Evolutionary conservation across 2,113 vertebrate species (phyloP).

Genomic region (Arothron firmamentum): DNA sequence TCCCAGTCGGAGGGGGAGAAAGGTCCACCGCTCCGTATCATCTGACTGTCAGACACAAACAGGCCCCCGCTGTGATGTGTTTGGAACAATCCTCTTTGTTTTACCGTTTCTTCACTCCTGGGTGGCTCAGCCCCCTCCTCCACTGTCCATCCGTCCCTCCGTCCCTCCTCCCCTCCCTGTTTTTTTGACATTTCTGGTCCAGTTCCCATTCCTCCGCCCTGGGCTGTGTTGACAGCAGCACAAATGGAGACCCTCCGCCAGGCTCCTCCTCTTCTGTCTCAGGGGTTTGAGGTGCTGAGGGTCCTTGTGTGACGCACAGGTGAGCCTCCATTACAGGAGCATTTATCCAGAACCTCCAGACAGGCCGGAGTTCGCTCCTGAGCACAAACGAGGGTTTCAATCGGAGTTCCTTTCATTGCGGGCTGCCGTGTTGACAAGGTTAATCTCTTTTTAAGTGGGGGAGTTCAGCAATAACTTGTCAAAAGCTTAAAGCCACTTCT

Average conservation of each 20-base stretch:
- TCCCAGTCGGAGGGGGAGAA: slow-evolving; percentile 10
- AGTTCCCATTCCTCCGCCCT: slow-evolving; percentile 54
- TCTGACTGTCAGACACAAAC: slow-evolving; percentile 45
- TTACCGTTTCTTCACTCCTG: slow-evolving; percentile 21
- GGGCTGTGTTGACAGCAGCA: slow-evolving; percentile 60
- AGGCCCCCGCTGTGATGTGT: slow-evolving; percentile 20
- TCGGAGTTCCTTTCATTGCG: slow-evolving; percentile 20
- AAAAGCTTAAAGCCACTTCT: not conserved
- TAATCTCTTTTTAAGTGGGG: slow-evolving; percentile 29
- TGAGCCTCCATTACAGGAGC: slow-evolving; percentile 35
- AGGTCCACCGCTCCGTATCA: slow-evolving; percentile 21
- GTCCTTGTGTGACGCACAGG: slow-evolving; percentile 31
- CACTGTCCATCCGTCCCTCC: not conserved
- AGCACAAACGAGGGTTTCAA: slow-evolving; percentile 42
- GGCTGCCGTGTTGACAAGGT: slow-evolving; percentile 20
- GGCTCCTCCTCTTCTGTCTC: slow-evolving; percentile 7
- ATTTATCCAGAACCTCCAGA: slow-evolving; percentile 18
- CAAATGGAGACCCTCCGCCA: slow-evolving; percentile 35
- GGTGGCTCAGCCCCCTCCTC: slow-evolving; percentile 14
- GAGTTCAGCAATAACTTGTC: slow-evolving; percentile 2
- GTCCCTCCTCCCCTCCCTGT: slow-evolving; percentile 11
- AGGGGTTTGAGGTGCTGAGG: not conserved
- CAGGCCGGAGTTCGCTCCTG: not conserved
- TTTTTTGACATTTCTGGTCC: slow-evolving; percentile 54
- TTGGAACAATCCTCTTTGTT: slow-evolving; percentile 23